Percentiles rank a stretch among this genome's conserved stretches.
phyloP scores from a whole-genome alignment of 2,888 invertebrate genomes.

The Apoda limacodes region DNA sequence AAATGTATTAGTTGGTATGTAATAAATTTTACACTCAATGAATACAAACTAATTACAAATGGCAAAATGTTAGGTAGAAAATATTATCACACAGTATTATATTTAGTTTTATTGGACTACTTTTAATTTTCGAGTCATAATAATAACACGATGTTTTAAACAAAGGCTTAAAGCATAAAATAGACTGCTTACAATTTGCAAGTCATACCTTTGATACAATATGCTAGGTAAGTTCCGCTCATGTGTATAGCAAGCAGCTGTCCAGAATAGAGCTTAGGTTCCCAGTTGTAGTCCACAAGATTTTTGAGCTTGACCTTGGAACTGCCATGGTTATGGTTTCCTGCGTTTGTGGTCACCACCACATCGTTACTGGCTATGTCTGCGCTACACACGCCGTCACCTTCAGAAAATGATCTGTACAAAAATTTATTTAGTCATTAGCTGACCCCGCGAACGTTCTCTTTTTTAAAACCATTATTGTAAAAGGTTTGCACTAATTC shows the following conservation, averaged over 20 bases:
- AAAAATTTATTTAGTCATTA: not conserved
- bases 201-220: conserved; percentile 94
- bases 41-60: too few relatives aligned
- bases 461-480: not conserved
- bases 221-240: conserved; percentile 87
- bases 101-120: too few relatives aligned
- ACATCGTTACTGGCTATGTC: conserved; percentile 73
- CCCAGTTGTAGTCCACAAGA: conserved; percentile 95
- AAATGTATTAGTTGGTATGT: not conserved
- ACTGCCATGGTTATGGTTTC: conserved; percentile 82
- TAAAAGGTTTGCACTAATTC: too few relatives aligned
- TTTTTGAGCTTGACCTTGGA: conserved; percentile 92
- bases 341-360: conserved; percentile 76
- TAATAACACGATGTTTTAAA: too few relatives aligned
- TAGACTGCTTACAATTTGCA: too few relatives aligned
- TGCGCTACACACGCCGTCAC: conserved; percentile 69
- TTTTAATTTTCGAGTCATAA: too few relatives aligned
- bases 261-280: conserved; percentile 86
- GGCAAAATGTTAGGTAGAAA: too few relatives aligned
- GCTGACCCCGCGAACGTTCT: not conserved
- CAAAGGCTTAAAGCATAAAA: too few relatives aligned
- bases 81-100: too few relatives aligned
- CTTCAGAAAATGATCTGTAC: conserved; percentile 69
- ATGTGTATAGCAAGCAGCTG: conserved; percentile 90
- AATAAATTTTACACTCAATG: too few relatives aligned